Base-by-base conservation (phyloP, 2,888 invertebrate species). In the Rotaria socialis region DNA sequence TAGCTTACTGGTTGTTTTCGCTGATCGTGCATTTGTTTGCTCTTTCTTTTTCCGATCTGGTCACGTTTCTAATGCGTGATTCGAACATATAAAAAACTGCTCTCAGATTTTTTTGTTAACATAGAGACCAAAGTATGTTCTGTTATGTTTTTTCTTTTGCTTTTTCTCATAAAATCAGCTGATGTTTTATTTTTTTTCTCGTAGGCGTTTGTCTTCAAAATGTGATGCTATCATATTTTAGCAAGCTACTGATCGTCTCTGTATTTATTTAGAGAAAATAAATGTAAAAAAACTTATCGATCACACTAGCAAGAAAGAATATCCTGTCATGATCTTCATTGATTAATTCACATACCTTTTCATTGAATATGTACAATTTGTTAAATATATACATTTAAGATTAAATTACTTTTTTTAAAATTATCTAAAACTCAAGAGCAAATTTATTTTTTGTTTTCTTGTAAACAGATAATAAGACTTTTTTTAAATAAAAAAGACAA, bases 361-460 rank as follows among this genome's bases (percentile, higher is more conserved):
- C 35, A 35, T 35, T 67, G 16, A 67, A 67, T 67, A 67, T 67
- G 67, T 67, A 67, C 67, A 67, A 41, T 35, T 67, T 27, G 16
- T 27, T 67, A 35, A 67, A 67, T 67, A 67, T 35, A 67, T 67
- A 67, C 67, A 67, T 67, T 35, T n/a, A 67, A 67, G 35, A 16
- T 35, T 2, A 67, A 19, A 35, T 5, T 2, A 67, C 16, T 67
- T 60, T 8, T 27, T 14, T 67, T 67, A 3, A 11, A n/a, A 10
- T 67, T 19, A 67, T 67, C 67, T 67, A 67, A 67, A 67, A 67
- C 6, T 67, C 35, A 67, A 67, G 67, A 67, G 4, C 35, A 67
- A 67, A 35, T 27, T 27, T 35, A 16, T 67, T 19, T 24, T 14
- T 14, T 67, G 27, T 50, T 14, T n/a, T 67, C 14, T 16, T 67